phyloP scores from a whole-genome alignment of 2,888 invertebrate genomes.

The Tribolium freemani region DNA sequence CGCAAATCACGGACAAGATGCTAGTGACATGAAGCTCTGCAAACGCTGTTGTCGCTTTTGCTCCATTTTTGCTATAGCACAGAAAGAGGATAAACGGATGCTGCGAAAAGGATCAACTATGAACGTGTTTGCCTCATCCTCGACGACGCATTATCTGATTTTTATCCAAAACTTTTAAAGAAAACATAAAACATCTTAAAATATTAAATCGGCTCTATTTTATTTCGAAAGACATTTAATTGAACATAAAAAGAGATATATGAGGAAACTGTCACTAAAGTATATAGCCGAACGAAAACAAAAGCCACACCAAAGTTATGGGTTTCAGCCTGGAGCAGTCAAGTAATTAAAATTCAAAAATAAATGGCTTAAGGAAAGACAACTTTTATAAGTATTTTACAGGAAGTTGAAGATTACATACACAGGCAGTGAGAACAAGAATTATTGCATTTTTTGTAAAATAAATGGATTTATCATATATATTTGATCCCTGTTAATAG shows the following conservation, averaged over 20 bases:
- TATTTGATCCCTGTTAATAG: too few relatives aligned
- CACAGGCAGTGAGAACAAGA: too few relatives aligned
- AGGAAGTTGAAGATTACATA: too few relatives aligned
- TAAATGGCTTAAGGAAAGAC: too few relatives aligned
- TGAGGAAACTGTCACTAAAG: background rate
- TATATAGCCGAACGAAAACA: background rate
- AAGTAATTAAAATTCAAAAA: too few relatives aligned
- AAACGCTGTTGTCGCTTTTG: background rate
- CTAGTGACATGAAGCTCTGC: slow-evolving; percentile 11
- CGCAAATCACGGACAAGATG: slow-evolving; percentile 39
- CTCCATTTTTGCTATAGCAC: background rate
- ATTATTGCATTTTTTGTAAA: too few relatives aligned
- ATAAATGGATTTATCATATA: too few relatives aligned
- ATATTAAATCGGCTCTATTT: background rate
- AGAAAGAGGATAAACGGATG: background rate
- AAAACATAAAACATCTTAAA: background rate
- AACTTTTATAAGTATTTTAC: too few relatives aligned
- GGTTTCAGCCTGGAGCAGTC: too few relatives aligned
- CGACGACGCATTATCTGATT: background rate
- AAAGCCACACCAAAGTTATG: background rate
- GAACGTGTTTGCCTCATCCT: background rate
- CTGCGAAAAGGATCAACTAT: background rate
- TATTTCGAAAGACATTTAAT: background rate
- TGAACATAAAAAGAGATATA: background rate
- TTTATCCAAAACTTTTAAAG: background rate